Conservation (phyloP, 1,140 invertebrate genomes). For the Coenobita brevimanus region DNA sequence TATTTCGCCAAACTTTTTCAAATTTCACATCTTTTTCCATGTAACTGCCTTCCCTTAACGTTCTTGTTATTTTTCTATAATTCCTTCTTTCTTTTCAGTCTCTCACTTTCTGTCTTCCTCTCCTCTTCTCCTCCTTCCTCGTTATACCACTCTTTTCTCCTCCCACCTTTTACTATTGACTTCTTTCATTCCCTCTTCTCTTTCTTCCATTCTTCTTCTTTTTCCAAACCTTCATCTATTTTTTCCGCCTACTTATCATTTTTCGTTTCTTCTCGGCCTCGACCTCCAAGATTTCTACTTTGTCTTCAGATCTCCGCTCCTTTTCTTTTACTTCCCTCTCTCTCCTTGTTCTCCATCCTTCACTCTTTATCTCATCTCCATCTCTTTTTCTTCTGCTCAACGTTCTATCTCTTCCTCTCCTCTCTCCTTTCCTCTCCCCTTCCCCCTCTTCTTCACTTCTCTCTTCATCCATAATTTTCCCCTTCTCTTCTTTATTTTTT, state of each 20-base stretch:
- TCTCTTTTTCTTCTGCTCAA: too few species aligned
- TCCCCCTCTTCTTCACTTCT: too few species aligned
- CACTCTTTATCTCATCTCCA: too few species aligned
- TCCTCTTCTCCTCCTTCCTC: neutral
- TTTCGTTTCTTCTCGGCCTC: neutral
- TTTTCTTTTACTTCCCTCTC: too few species aligned
- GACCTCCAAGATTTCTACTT: neutral
- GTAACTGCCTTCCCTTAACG: neutral
- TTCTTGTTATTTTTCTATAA: neutral
- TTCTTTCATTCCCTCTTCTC: neutral
- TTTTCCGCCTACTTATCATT: neutral
- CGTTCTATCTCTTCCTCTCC: too few species aligned
- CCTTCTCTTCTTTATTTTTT: too few species aligned
- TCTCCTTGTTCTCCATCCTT: neutral
- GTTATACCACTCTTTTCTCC: neutral
- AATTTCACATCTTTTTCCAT: too few species aligned
- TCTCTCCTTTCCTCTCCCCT: too few species aligned
- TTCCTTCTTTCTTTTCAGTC: neutral
- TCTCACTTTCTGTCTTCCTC: neutral
- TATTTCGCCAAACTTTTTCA: neutral
- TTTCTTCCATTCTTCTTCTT: neutral
- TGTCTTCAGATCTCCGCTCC: neutral
- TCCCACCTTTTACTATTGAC: neutral
- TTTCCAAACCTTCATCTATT: neutral
- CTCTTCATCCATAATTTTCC: too few species aligned